These are phyloP conservation scores for Caenorhabditis sulstoni DNA, from an alignment of 2,888 invertebrate genomes.

Conservation along the genomic window DNA sequence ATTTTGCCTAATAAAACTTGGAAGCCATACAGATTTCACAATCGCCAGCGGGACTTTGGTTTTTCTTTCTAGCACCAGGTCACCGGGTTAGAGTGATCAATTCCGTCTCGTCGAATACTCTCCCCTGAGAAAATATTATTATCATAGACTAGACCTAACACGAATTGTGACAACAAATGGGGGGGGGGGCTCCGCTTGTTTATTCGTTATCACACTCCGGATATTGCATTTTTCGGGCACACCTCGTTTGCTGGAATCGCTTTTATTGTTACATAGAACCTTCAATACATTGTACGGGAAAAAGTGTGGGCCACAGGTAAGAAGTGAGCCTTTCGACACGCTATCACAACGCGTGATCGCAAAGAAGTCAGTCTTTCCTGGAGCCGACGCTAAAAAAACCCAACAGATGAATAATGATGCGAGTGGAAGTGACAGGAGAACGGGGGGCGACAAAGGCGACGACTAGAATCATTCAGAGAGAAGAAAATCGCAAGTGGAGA, in stretches of 20 bases:
- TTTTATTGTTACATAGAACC: conserved; percentile 11
- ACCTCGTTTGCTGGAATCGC: background rate
- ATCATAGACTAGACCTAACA: too few relatives aligned
- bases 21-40: too few relatives aligned
- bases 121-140: too few relatives aligned
- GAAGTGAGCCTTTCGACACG: background rate
- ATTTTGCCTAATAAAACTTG: too few relatives aligned
- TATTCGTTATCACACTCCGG: too few relatives aligned
- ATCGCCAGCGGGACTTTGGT: too few relatives aligned
- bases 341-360: background rate
- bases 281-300: conserved; percentile 30
- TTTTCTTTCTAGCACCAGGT: too few relatives aligned
- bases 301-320: conserved; percentile 18
- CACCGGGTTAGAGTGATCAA: too few relatives aligned
- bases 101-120: too few relatives aligned
- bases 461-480: background rate
- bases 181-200: too few relatives aligned
- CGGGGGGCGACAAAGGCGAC: too few relatives aligned
- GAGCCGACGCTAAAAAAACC: conserved; percentile 37
- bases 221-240: background rate
- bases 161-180: too few relatives aligned
- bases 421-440: background rate
- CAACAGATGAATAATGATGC: background rate
- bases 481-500: conserved; percentile 8
- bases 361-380: background rate